phyloP scores from a whole-genome alignment of 92 coral and sea anemone genomes.

The Siderastrea siderea region DNA sequence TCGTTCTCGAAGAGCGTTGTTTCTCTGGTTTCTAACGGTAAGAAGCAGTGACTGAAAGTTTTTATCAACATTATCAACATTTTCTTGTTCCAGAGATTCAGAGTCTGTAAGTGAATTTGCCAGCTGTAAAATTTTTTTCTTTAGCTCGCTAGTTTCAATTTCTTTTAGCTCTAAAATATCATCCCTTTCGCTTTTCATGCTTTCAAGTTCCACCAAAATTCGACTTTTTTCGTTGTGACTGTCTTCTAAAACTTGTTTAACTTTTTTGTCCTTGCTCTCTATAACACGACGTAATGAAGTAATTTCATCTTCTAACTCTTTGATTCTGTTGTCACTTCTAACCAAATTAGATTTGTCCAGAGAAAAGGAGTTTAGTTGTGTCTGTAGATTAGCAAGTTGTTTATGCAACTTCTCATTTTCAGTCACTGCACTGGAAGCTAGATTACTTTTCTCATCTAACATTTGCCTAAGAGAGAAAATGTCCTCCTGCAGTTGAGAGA shows the following conservation, averaged over 20 bases:
- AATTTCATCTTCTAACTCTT: constrained; percentile 68
- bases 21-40: constrained; percentile 76
- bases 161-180: constrained; percentile 65
- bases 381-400: constrained; percentile 49
- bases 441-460: constrained; percentile 60
- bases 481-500: constrained; percentile 69
- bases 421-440: constrained; percentile 27
- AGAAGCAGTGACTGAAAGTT: constrained; percentile 85
- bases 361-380: constrained; percentile 53
- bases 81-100: constrained; percentile 43
- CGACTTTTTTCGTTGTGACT: constrained; percentile 66
- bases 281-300: constrained; percentile 28
- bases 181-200: constrained; percentile 68
- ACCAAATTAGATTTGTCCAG: constrained; percentile 48
- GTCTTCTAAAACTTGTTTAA: constrained; percentile 43
- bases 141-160: constrained; percentile 73
- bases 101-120: constrained; percentile 62
- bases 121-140: constrained; percentile 76
- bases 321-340: constrained; percentile 72
- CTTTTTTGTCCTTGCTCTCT: constrained; percentile 42
- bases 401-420: constrained; percentile 56
- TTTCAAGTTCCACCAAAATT: constrained; percentile 70
- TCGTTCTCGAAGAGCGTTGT: constrained; percentile 73
- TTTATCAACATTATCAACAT: constrained; percentile 68
- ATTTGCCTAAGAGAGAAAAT: constrained; percentile 47